phyloP scores from a whole-genome alignment of 2,888 invertebrate species.

The Drosophila macrospina region DNA sequence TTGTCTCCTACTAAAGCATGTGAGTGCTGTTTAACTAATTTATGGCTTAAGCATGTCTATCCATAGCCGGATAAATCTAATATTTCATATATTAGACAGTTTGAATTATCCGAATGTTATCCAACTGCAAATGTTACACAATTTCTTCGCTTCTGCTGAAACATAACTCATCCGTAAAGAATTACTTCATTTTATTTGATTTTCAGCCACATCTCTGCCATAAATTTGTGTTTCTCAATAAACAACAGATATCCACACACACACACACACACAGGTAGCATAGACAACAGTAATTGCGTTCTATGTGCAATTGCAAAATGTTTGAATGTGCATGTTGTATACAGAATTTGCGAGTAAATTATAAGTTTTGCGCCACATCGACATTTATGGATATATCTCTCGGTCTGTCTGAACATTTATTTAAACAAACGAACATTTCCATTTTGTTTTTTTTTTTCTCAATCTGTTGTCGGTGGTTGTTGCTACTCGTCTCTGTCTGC shows the following conservation, averaged over 20 bases:
- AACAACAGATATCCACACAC: background rate
- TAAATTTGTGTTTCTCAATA: constrained; percentile 16
- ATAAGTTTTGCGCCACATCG: constrained; percentile 26
- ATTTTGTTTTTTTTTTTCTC: constrained; percentile 18
- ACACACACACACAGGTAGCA: constrained; percentile 6
- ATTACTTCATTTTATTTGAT: background rate
- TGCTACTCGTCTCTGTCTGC: background rate
- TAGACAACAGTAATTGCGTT: background rate
- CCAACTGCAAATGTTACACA: background rate
- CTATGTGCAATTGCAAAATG: constrained; percentile 16
- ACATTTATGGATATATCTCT: constrained; percentile 24
- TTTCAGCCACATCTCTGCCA: background rate
- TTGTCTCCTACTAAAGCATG: background rate
- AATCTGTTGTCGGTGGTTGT: constrained; percentile 8
- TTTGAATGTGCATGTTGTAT: constrained; percentile 19
- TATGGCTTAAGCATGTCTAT: background rate
- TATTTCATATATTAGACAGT: background rate
- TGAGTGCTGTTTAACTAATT: background rate
- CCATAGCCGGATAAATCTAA: background rate
- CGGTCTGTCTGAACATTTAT: constrained; percentile 19
- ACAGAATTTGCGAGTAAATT: constrained; percentile 26
- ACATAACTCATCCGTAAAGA: background rate
- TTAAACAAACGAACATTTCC: constrained; percentile 31
- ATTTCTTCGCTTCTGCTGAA: background rate
- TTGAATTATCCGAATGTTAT: background rate